Evolutionary conservation across 2,113 vertebrate genomes (phyloP).

Genomic region (Heliornis fulica): DNA sequence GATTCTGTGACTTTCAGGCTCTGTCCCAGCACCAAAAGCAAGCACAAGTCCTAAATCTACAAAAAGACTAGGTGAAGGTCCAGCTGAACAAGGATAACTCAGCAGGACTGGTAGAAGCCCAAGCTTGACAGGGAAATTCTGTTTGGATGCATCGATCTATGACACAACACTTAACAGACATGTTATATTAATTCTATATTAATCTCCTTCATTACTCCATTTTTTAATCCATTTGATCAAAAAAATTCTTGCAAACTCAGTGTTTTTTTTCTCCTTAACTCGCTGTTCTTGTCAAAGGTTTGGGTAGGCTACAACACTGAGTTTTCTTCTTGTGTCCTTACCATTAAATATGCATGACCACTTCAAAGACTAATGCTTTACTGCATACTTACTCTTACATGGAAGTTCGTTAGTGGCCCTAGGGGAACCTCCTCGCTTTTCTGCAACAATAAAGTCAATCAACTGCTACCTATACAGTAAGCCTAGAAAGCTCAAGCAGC

Average conservation of each 20-base stretch:
- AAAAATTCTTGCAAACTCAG: neutral
- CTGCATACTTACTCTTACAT: neutral
- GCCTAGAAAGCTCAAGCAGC: neutral
- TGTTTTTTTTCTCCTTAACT: neutral
- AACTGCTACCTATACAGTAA: neutral
- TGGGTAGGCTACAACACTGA: neutral
- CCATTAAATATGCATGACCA: conserved; percentile 42
- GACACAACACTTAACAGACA: neutral
- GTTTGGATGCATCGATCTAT: neutral
- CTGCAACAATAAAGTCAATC: conserved; percentile 31
- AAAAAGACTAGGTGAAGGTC: neutral
- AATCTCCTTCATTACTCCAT: neutral
- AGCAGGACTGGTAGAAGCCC: neutral
- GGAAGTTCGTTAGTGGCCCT: conserved; percentile 3
- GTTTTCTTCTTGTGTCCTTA: neutral
- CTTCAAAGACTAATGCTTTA: conserved; percentile 15
- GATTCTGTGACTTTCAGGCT: neutral
- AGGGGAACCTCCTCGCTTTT: conserved; percentile 40
- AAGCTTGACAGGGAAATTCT: neutral
- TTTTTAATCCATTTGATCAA: neutral
- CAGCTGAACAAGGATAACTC: neutral
- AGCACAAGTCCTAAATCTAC: neutral
- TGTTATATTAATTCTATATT: neutral
- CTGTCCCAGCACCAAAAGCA: neutral
- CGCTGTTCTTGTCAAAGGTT: neutral